phyloP scores from a whole-genome alignment of 2,797 vertebrate species.

The Schizopygopsis malacanthus region DNA sequence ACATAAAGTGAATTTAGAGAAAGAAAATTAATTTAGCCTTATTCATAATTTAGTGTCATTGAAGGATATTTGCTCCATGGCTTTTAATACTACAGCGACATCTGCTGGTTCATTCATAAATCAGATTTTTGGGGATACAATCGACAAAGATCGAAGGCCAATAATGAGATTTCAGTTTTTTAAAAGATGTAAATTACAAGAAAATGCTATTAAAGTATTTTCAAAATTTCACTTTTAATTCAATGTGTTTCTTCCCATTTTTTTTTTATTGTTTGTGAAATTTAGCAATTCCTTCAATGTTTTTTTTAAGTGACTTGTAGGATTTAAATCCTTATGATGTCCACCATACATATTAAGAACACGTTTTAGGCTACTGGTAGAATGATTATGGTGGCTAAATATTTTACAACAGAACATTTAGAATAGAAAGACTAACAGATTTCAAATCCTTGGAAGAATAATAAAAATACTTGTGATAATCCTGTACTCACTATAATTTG shows the following conservation, averaged over 20 bases:
- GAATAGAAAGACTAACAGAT: background rate
- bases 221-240: background rate
- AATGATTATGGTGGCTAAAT: background rate
- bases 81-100: constrained; percentile 41
- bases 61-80: background rate
- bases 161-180: background rate
- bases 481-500: background rate
- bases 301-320: no score
- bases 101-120: constrained; percentile 43
- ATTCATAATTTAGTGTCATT: background rate
- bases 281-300: background rate
- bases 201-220: background rate
- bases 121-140: background rate
- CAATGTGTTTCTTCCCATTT: background rate
- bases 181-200: background rate
- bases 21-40: background rate
- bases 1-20: background rate
- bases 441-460: background rate
- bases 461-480: background rate
- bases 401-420: constrained; percentile 15
- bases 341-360: background rate
- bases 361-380: background rate
- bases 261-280: background rate
- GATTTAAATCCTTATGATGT: background rate
- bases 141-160: background rate